Evolutionary conservation across 1,140 invertebrate species (phyloP), one percentile per base, ranked within the genome.

Genomic region (Nylanderia fulva): DNA sequence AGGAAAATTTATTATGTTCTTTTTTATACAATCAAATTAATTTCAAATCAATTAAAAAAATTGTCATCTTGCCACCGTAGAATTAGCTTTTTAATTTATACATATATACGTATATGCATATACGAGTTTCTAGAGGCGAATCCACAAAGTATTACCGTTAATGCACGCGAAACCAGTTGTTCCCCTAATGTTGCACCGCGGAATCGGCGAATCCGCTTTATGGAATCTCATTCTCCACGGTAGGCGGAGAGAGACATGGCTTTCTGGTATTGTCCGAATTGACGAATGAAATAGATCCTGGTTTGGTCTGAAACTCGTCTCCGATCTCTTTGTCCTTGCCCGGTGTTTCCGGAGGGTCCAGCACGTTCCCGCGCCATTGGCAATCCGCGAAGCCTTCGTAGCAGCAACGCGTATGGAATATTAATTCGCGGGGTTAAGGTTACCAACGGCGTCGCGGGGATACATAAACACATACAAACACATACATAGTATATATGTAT

Each of bases 341-440:
- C 52, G 61, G 48, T 86, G 84, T 86, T 88, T 88, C 79, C 87
- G 88, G 84, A 89, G 90, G 86, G 88, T 89, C 85, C 74, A 75
- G 84, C 63, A 72, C 54, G 64, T 74, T 76, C 86, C 69, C 82
- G 87, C 80, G 87, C 86, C 91, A 92, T 91, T 91, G 91, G 88
- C 88, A 90, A 92, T 93, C 90, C 91, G 82, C 84, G 72, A 88
- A 63, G 88, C 9, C 79, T 33, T 86, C 74, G 85, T 60, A 84
- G 58, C 42, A 33, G 74, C 74, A 58, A 87, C 89, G 88, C 88
- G 87, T 77, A 87, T 93, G 89, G 94, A 94, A 93, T 93, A 94
- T 94, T 94, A 93, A 94, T 93, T 92, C 89, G 63, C 74, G 76
- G 86, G 90, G 88, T 91, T 91, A 90, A 90, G 88, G 91, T 91